A percentile compares a stretch with the other conserved stretches of the same genome.
Evolutionary conservation across 2,797 vertebrate genomes (phyloP).

Genomic region (Tachyglossus aculeatus): DNA sequence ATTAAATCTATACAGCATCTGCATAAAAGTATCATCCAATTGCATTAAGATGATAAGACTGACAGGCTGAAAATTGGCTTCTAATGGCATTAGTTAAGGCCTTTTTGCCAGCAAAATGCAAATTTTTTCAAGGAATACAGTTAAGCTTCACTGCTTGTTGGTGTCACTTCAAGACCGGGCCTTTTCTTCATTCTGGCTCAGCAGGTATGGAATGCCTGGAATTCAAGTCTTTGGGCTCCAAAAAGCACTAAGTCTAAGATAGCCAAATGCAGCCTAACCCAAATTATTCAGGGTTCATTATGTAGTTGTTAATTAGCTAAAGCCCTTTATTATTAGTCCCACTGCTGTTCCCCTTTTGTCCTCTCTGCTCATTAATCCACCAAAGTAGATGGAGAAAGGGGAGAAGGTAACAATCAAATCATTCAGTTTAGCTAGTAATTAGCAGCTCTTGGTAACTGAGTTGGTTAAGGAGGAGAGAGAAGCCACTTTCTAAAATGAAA

Average conservation of each 20-base stretch:
- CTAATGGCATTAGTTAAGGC: slow-evolving; percentile 28
- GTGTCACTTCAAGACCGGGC: slow-evolving; percentile 33
- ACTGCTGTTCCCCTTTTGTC: background rate
- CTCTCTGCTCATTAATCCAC: too few relatives aligned
- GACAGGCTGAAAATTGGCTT: slow-evolving; percentile 22
- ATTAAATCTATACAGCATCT: background rate
- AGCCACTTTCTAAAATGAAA: slow-evolving; percentile 50
- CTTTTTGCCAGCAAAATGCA: slow-evolving; percentile 29
- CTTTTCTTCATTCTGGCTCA: slow-evolving; percentile 37
- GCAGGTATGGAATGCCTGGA: slow-evolving; percentile 60
- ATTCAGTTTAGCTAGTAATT: slow-evolving; percentile 34
- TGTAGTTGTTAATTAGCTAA: slow-evolving; percentile 6
- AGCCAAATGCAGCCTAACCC: slow-evolving; percentile 12
- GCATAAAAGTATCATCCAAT: slow-evolving; percentile 9
- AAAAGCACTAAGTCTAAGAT: slow-evolving; percentile 36
- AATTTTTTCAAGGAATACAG: slow-evolving; percentile 48
- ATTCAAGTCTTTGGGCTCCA: slow-evolving; percentile 55
- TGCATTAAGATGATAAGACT: slow-evolving; percentile 7
- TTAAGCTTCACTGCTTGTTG: slow-evolving; percentile 54
- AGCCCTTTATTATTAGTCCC: background rate
- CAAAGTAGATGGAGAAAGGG: background rate
- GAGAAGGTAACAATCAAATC: background rate
- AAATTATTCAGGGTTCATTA: slow-evolving; percentile 15
- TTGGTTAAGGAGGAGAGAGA: slow-evolving; percentile 40
- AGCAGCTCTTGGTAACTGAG: slow-evolving; percentile 18